A percentile compares a stretch with the other conserved stretches of the same genome.
These are phyloP conservation scores for Pecten maximus DNA, from an alignment of 2,888 invertebrate species.

Conservation along the genomic window DNA sequence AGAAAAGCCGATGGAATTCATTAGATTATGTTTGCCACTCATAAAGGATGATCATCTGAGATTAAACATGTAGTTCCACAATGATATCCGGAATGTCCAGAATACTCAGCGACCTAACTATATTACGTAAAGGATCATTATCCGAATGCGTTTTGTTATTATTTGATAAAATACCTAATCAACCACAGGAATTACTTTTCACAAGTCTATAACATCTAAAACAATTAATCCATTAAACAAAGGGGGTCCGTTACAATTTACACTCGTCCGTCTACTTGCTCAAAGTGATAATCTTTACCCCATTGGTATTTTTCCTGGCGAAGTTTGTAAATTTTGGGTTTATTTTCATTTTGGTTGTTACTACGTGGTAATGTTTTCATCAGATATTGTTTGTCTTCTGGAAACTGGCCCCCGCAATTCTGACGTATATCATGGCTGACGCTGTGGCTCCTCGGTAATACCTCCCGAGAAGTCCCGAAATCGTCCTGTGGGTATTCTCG, in stretches of 20 bases:
- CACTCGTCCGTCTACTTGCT: constrained; percentile 51
- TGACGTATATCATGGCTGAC: neutral
- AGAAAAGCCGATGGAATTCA: too few species aligned
- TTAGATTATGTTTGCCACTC: too few species aligned
- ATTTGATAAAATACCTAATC: too few species aligned
- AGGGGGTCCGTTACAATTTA: constrained; percentile 27
- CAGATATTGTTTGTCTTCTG: constrained; percentile 31
- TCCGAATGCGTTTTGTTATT: too few species aligned
- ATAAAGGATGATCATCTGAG: too few species aligned
- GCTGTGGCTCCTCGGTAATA: neutral
- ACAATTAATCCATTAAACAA: too few species aligned
- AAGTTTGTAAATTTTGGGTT: constrained; percentile 56
- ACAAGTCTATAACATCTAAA: too few species aligned
- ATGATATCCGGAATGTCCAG: too few species aligned
- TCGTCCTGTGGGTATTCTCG: neutral
- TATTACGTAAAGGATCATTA: too few species aligned
- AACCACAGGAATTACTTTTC: too few species aligned
- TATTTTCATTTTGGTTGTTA: constrained; percentile 40
- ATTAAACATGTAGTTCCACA: too few species aligned
- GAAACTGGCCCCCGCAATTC: constrained; percentile 15
- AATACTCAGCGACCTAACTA: too few species aligned
- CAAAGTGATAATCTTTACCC: constrained; percentile 63
- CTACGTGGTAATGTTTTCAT: neutral
- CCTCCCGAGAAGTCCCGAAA: neutral
- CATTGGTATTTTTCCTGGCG: constrained; percentile 61